phyloP scores from a whole-genome alignment of 2,797 vertebrate genomes.

The Enoplosus armatus region DNA sequence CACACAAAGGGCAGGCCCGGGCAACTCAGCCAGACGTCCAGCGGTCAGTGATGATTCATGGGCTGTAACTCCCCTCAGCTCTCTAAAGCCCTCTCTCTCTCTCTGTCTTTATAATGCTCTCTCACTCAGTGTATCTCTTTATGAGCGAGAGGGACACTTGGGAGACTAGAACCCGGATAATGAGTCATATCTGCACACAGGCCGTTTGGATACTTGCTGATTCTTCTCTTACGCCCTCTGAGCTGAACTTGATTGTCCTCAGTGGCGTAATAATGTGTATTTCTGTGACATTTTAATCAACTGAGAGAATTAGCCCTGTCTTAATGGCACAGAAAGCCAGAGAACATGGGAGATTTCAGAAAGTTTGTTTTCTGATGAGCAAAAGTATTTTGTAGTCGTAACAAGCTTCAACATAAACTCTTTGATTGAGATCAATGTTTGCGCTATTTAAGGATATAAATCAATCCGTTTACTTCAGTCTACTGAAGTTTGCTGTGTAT shows the following conservation, averaged over 20 bases:
- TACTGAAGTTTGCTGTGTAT: neutral
- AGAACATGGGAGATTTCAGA: neutral
- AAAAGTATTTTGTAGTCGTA: neutral
- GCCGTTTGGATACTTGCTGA: neutral
- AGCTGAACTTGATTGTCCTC: slow-evolving; percentile 4
- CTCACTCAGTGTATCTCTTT: slow-evolving; percentile 31
- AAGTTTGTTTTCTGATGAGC: neutral
- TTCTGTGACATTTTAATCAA: slow-evolving; percentile 11
- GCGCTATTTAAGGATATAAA: neutral
- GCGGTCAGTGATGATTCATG: slow-evolving; percentile 68
- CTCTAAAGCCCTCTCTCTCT: neutral
- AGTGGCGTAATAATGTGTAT: slow-evolving; percentile 8
- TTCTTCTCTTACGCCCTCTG: slow-evolving; percentile 16
- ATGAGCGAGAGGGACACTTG: slow-evolving; percentile 20
- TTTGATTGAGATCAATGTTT: neutral
- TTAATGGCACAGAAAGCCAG: neutral
- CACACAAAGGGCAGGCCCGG: slow-evolving; percentile 56
- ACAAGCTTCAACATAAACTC: neutral
- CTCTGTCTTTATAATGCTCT: slow-evolving; percentile 12
- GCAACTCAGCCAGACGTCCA: slow-evolving; percentile 51
- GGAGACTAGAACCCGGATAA: slow-evolving; percentile 29
- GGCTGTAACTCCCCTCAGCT: slow-evolving; percentile 41
- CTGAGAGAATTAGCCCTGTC: neutral
- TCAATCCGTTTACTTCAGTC: neutral
- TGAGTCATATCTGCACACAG: slow-evolving; percentile 42